phyloP scores from a whole-genome alignment of 2,888 invertebrate genomes.

The Ligdia adustata region DNA sequence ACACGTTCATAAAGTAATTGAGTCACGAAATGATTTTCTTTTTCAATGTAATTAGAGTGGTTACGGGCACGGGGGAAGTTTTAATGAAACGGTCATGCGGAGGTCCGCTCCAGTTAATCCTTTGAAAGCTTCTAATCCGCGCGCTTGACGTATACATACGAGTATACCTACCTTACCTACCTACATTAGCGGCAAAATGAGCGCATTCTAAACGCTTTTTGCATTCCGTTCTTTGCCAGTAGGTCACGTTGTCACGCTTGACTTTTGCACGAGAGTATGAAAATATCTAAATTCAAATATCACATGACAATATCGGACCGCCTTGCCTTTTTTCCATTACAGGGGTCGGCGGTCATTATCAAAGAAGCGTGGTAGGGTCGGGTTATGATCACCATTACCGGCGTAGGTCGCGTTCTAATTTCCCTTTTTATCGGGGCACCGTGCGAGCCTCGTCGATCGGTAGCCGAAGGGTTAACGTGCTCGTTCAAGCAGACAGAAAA shows the following conservation, averaged over 20 bases:
- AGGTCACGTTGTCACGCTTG: slow-evolving; percentile 20
- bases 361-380: slow-evolving; percentile 30
- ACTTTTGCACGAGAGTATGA: slow-evolving; percentile 6
- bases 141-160: too few relatives aligned
- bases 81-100: slow-evolving; percentile 66
- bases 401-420: slow-evolving; percentile 35
- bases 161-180: slow-evolving; percentile 47
- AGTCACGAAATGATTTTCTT: slow-evolving; percentile 59
- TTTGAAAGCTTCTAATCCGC: slow-evolving; percentile 67
- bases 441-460: slow-evolving; percentile 6
- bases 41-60: slow-evolving; percentile 56
- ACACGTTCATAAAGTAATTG: slow-evolving; percentile 41
- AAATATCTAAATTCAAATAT: slow-evolving; percentile 30
- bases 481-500: slow-evolving; percentile 28
- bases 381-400: slow-evolving; percentile 35
- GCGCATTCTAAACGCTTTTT: slow-evolving; percentile 44
- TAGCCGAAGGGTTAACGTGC: slow-evolving; percentile 19
- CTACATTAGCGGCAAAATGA: slow-evolving; percentile 34
- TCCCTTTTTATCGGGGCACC: slow-evolving; percentile 28
- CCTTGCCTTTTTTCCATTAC: slow-evolving; percentile 31
- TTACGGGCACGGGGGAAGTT: slow-evolving; percentile 49
- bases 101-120: slow-evolving; percentile 65
- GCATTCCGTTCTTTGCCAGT: slow-evolving; percentile 34
- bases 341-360: slow-evolving; percentile 35
- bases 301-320: slow-evolving; percentile 29